Evolutionary conservation across 1,140 invertebrate genomes (phyloP), one percentile per base, ranked within the genome.

Genomic region (Ceratina japonica): DNA sequence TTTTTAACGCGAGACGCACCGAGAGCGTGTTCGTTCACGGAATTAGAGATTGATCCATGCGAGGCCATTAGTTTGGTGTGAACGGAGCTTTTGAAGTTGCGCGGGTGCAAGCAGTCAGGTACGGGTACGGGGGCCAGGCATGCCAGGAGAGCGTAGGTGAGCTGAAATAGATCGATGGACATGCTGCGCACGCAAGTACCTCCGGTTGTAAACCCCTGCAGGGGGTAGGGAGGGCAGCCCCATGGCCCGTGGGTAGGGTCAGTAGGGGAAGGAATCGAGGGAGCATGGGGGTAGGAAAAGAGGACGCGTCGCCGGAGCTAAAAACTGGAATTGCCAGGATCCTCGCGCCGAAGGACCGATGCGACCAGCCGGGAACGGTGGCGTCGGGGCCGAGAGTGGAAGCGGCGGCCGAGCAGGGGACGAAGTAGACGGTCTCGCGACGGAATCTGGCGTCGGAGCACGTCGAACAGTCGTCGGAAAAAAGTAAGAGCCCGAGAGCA

Each of bases 101-200:
- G 56, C 65, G 71, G 75, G 71, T 56, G 37, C 76, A 73, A 61
- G 31, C 24, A 62, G 68, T 75, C 79, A 83, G 75, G 81, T 71
- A 79, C 31, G 69, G 75, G 81, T 71, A 79, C 31, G 69, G 61
- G 66, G 51, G 76, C 82, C 78, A 83, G 80, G 71, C 75, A 73
- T 70, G 75, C 80, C 63, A 81, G 81, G 79, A 79, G 74, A 81
- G 77, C 85, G 83, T 87, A 88, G 83, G 87, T 88, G 87, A 88
- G 86, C 83, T 87, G 77, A 85, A 87, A 87, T 88, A 89, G 87
- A 89, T 89, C 87, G 87, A 89, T 89, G 87, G 82, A 86, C 81
- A 84, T 82, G 87, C 73, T 89, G 87, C 87, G 87, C 86, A 89
- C 87, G 87, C 87, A 89, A 87, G 84, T 80, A 77, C 81, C 83